Evolutionary conservation across 2,888 invertebrate species (phyloP).

Genomic region (Stegophylla sp.): DNA sequence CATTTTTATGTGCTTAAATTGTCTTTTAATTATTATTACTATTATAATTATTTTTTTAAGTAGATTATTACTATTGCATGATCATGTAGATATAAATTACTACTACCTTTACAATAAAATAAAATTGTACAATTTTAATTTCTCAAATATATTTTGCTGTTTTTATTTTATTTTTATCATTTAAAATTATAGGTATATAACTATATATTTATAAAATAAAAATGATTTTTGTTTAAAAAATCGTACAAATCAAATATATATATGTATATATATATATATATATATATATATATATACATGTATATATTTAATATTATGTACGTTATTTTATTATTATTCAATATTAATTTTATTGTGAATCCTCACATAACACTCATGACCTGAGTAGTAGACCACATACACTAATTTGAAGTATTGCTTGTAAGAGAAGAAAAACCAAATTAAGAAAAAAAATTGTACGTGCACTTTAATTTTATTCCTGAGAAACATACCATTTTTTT

Average conservation of each 20-base stretch:
- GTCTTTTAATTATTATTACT: slow-evolving; percentile 26
- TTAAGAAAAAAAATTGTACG: slow-evolving; percentile 6
- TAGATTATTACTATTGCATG: slow-evolving; percentile 56
- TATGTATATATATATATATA: neutral
- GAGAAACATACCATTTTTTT: slow-evolving; percentile 25
- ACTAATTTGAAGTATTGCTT: slow-evolving; percentile 41
- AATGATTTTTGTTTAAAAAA: slow-evolving; percentile 39
- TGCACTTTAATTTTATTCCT: slow-evolving; percentile 34
- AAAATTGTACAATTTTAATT: slow-evolving; percentile 51
- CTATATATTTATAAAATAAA: slow-evolving; percentile 4
- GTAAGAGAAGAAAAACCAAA: slow-evolving; percentile 7
- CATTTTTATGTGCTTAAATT: slow-evolving; percentile 52
- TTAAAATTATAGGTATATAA: no score
- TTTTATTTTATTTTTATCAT: slow-evolving; percentile 31
- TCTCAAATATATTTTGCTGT: slow-evolving; percentile 36
- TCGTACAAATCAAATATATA: slow-evolving; percentile 13
- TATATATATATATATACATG: neutral
- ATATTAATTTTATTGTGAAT: neutral
- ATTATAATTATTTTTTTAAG: slow-evolving; percentile 42
- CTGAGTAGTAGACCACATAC: slow-evolving; percentile 8
- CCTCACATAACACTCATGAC: neutral
- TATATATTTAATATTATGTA: slow-evolving; percentile 5
- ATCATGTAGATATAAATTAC: slow-evolving; percentile 48
- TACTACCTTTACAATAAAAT: slow-evolving; percentile 41
- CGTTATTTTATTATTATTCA: slow-evolving; percentile 14